A percentile compares a stretch with the other conserved stretches of the same genome.
Conservation (phyloP, 2,113 vertebrate genomes). For the Amphiprion percula region DNA sequence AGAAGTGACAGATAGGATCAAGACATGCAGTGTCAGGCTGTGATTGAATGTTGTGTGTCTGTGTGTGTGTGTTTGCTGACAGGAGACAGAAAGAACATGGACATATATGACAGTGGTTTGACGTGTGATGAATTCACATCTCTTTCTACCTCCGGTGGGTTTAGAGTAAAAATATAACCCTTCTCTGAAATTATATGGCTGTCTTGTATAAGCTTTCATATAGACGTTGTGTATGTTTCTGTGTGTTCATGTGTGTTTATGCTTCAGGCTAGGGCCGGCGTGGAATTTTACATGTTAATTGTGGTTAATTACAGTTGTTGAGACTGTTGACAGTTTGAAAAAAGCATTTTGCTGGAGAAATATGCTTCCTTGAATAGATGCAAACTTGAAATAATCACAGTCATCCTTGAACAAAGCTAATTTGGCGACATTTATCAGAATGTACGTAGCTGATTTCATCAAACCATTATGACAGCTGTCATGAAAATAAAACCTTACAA, state of each 20-base stretch:
- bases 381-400: not conserved
- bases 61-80: not conserved
- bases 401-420: not conserved
- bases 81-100: not conserved
- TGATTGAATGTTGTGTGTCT: not conserved
- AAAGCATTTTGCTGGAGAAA: conserved; percentile 15
- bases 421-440: not conserved
- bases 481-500: too few species aligned
- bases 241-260: conserved; percentile 37
- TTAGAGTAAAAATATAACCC: not conserved
- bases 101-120: not conserved
- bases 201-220: not conserved
- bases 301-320: conserved; percentile 42
- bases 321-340: conserved; percentile 3
- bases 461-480: not conserved
- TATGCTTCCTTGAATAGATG: conserved; percentile 1
- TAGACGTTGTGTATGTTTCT: not conserved
- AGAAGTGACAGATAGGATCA: conserved; percentile 39
- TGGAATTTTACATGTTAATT: conserved; percentile 36
- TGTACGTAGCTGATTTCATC: not conserved
- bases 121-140: not conserved
- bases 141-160: not conserved
- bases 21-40: conserved; percentile 36
- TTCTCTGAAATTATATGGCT: conserved; percentile 1
- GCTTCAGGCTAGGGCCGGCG: conserved; percentile 55